These are phyloP conservation scores for Melanaphis sacchari DNA, from an alignment of 1,140 invertebrate species.

Conservation along the genomic window DNA sequence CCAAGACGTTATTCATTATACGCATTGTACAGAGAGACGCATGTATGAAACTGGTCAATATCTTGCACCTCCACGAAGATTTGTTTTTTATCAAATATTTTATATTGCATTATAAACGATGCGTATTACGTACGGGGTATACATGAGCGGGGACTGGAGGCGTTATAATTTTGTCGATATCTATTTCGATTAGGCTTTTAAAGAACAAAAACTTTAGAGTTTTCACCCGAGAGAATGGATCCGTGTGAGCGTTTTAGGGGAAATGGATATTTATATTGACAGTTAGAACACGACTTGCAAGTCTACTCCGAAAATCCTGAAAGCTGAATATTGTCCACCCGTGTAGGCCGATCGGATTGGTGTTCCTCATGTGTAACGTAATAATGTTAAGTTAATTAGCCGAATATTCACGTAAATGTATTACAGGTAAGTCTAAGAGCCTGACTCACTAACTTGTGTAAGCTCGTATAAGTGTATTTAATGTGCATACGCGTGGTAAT, in stretches of 20 bases:
- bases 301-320: not conserved
- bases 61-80: not conserved
- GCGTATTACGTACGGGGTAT: not conserved
- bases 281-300: not conserved
- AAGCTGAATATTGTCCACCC: not conserved
- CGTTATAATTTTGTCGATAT: not conserved
- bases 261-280: not conserved
- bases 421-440: not conserved
- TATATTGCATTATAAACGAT: no score
- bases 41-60: not conserved
- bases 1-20: not conserved
- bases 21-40: not conserved
- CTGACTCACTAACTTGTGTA: not conserved
- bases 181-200: not conserved
- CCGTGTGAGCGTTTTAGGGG: not conserved
- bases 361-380: not conserved
- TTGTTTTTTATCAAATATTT: not conserved
- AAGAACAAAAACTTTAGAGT: not conserved
- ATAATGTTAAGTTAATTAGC: conserved; percentile 7
- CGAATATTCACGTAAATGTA: not conserved
- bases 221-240: not conserved
- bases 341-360: not conserved
- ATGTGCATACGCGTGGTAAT: not conserved
- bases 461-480: not conserved
- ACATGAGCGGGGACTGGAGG: not conserved